Evolutionary conservation across 1,140 invertebrate species (phyloP), one percentile per base, ranked within the genome.

Genomic region (Drosophila equinoxialis): DNA sequence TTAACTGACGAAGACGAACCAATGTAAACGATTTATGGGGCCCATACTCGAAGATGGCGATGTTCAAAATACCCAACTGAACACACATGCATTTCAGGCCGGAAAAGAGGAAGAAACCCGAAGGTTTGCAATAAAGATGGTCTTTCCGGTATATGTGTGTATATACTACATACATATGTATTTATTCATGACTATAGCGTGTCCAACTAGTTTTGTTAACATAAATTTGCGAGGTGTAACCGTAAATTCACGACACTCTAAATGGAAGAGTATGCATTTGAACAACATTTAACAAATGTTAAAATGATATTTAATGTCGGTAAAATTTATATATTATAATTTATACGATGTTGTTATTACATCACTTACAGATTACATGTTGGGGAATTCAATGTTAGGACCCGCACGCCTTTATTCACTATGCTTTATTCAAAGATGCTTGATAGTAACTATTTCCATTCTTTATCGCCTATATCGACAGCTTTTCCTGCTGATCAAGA

Each of bases 1-100:
- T 89, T 89, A 89, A 89, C 84, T 89, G 84, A 89, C 84, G 84
- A 90, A 89, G 84, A 90, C 85, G 85, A 89, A 75, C 84, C 72
- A 84, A 81, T 83, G 73, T 72, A 84, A 74, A 74, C 85, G 84
- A 89, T 90, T 89, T 89, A 89, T 89, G 84, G 57, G 74, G 84
- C 66, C 68, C 77, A 67, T 65, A 68, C 79, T 80, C 77, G 69
- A 78, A 89, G 85, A 89, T 89, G 77, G 85, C 79, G 79, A 45
- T 68, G 73, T 14, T 65, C 59, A 41, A 59, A 60, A 65, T 41
- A 42, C 63, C 54, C 51, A 11, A 23, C 45, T 23, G 45, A 51
- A 66, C 60, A 51, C 14, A 67, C 51, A 65, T 48, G 42, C 63
- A 20, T 75, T 55, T 30, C 54, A 14, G 20, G 10, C 8, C 26